Evolutionary conservation across 2,888 invertebrate genomes (phyloP).

Genomic region (Drosophila phalerata): DNA sequence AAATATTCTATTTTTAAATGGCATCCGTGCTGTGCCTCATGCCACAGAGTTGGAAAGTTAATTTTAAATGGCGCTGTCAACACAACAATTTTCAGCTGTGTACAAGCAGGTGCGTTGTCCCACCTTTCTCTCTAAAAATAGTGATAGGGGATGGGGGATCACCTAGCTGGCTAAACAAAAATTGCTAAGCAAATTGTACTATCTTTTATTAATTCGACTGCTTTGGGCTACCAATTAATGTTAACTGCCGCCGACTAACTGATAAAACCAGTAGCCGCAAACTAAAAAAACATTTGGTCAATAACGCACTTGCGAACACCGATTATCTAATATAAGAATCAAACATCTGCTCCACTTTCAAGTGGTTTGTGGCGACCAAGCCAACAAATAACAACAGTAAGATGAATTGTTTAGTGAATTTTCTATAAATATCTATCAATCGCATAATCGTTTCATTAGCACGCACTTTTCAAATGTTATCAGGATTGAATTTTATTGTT

Average conservation of each 20-base stretch:
- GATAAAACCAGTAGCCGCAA: conserved; percentile 35
- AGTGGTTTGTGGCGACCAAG: conserved; percentile 24
- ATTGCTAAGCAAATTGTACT: conserved; percentile 1
- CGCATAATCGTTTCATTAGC: conserved; percentile 9
- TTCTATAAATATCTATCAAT: conserved; percentile 32
- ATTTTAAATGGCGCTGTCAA: conserved; percentile 45
- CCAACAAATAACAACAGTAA: not conserved
- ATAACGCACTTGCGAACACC: conserved; percentile 33
- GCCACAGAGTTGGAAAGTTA: conserved; percentile 44
- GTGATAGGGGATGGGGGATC: not conserved
- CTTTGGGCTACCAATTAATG: conserved; percentile 25
- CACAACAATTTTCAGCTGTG: conserved; percentile 58
- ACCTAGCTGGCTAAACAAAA: conserved; percentile 4
- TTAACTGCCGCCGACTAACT: conserved; percentile 15
- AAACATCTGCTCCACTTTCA: conserved; percentile 34
- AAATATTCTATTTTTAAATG: conserved; percentile 24
- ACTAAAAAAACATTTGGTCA: conserved; percentile 60
- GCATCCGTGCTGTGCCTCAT: conserved; percentile 7
- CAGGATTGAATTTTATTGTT: not conserved
- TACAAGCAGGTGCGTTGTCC: conserved; percentile 46
- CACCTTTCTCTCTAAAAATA: conserved; percentile 10
- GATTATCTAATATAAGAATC: conserved; percentile 11
- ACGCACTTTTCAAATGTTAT: conserved; percentile 41
- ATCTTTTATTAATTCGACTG: not conserved
- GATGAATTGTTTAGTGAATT: conserved; percentile 16